Evolutionary conservation across 2,113 vertebrate species (phyloP).

Genomic region (Microtus oregoni): DNA sequence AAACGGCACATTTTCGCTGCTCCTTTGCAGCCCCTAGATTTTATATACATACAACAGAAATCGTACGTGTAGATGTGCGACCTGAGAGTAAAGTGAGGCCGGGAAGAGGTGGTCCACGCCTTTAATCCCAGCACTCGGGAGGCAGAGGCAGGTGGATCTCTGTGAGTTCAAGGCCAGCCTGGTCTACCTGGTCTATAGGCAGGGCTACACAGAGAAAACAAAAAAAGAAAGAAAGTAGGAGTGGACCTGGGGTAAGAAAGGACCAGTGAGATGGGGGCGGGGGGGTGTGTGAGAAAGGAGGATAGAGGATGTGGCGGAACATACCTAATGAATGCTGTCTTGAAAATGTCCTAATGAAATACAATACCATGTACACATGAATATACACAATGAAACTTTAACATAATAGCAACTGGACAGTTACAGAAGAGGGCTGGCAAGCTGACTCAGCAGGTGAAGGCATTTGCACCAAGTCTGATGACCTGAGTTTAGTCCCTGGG

Average conservation of each 20-base stretch:
- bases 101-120: no score
- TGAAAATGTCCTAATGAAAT: background rate
- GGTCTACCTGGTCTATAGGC: no score
- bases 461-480: no score
- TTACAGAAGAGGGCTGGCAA: background rate
- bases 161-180: no score
- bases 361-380: background rate
- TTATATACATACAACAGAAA: background rate
- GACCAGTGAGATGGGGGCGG: background rate
- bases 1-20: no score
- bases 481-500: background rate
- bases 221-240: background rate
- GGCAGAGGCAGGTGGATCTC: no score
- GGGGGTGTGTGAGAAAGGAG: background rate
- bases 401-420: background rate
- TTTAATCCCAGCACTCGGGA: no score
- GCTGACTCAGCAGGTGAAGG: background rate
- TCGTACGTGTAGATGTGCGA: no score
- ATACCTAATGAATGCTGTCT: no score
- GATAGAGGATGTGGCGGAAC: background rate
- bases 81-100: background rate
- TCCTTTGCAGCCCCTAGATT: background rate
- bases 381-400: background rate
- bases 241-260: background rate
- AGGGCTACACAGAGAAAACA: no score